These are phyloP conservation scores for Mormyrops attenuatus DNA, from an alignment of 2,797 vertebrate species.

Conservation along the genomic window DNA sequence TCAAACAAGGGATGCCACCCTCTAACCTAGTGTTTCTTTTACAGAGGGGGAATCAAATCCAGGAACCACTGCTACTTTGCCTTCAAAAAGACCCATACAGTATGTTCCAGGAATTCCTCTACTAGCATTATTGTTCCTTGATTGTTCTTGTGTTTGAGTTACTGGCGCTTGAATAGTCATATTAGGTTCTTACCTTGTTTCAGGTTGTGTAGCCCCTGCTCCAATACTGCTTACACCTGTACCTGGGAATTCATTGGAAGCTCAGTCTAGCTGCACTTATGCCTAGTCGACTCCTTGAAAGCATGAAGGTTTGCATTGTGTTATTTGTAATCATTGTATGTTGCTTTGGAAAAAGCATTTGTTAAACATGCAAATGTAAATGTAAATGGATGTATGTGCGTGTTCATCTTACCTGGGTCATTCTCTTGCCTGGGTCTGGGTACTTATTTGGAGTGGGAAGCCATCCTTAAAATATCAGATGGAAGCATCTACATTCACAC, in stretches of 20 bases:
- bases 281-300: neutral
- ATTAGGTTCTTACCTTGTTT: neutral
- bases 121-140: neutral
- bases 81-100: neutral
- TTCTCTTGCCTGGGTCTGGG: too few relatives aligned
- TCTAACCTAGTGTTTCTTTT: neutral
- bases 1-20: neutral
- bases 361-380: neutral
- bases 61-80: neutral
- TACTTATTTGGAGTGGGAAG: neutral
- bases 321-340: neutral
- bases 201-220: neutral
- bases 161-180: neutral
- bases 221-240: neutral
- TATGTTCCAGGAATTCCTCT: neutral
- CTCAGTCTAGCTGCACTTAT: neutral
- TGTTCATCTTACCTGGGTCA: neutral
- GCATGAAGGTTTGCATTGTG: neutral
- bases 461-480: neutral
- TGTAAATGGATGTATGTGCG: neutral
- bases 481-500: neutral
- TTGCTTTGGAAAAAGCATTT: neutral
- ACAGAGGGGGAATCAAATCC: neutral
- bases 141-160: neutral
- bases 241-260: neutral